A percentile compares a stretch with the other conserved stretches of the same genome.
phyloP scores from a whole-genome alignment of 2,113 vertebrate genomes.

The Entelurus aequoreus region DNA sequence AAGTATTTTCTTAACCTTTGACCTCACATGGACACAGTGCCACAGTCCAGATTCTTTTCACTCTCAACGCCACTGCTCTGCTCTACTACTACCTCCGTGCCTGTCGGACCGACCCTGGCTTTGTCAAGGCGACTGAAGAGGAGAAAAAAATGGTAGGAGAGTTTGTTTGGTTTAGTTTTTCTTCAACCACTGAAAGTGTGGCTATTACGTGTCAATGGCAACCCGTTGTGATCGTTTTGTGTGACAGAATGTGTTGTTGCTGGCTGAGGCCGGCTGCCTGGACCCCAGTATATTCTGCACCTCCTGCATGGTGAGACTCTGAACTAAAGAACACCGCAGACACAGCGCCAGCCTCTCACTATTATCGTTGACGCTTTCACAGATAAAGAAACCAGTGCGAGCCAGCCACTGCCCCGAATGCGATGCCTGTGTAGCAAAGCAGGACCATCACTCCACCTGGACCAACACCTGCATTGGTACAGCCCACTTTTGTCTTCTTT shows the following conservation, averaged over 20 bases:
- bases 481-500: not conserved
- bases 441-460: constrained; percentile 91
- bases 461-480: constrained; percentile 86
- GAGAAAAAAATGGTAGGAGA: constrained; percentile 82
- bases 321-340: not conserved
- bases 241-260: constrained; percentile 82
- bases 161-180: not conserved
- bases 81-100: constrained; percentile 87
- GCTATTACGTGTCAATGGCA: not conserved
- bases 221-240: constrained; percentile 6
- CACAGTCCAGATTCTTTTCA: constrained; percentile 70
- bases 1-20: constrained; percentile 68
- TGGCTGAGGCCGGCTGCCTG: constrained; percentile 88
- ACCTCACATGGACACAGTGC: constrained; percentile 67
- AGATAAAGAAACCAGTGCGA: constrained; percentile 88
- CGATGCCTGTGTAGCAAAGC: constrained; percentile 84
- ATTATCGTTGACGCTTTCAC: constrained; percentile 2
- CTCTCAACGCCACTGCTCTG: constrained; percentile 71
- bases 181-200: not conserved
- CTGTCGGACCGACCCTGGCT: constrained; percentile 84
- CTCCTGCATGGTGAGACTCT: constrained; percentile 83
- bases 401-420: constrained; percentile 83
- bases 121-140: constrained; percentile 81
- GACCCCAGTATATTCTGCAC: constrained; percentile 90
- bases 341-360: not conserved